A percentile compares a stretch with the other conserved stretches of the same genome.
Conservation (phyloP, 53 echinoderm and acorn worm species). For the Actinopyga echinites region DNA sequence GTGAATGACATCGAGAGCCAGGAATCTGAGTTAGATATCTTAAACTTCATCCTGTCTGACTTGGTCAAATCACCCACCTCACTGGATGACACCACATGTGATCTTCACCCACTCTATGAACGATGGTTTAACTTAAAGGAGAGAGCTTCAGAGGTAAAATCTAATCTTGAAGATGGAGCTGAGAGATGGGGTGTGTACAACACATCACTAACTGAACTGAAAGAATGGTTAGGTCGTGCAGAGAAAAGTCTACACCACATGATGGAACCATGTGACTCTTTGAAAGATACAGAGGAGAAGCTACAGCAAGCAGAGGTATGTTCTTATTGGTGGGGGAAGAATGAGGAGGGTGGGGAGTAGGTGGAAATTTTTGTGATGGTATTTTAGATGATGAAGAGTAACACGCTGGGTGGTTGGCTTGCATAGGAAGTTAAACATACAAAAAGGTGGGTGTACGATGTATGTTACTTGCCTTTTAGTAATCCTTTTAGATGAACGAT, state of each 20-base stretch:
- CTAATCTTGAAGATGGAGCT: conserved; percentile 53
- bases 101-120: conserved; percentile 20
- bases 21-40: neutral
- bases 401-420: no score
- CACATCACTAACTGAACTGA: conserved; percentile 47
- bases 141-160: conserved; percentile 49
- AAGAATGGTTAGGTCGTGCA: conserved; percentile 63
- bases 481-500: no score
- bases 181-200: conserved; percentile 63
- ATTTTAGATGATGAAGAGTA: no score
- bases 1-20: conserved; percentile 16
- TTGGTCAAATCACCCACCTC: neutral
- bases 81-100: neutral
- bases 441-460: no score
- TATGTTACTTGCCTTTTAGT: no score
- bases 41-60: conserved; percentile 14
- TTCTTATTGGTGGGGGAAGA: no score
- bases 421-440: no score
- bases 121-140: conserved; percentile 52
- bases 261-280: conserved; percentile 33
- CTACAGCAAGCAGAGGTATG: neutral
- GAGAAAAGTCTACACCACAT: conserved; percentile 23
- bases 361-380: no score
- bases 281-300: neutral
- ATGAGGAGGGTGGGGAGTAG: no score